These are phyloP conservation scores for Agonum fuliginosum DNA, from an alignment of 2,888 invertebrate genomes.

Conservation along the genomic window DNA sequence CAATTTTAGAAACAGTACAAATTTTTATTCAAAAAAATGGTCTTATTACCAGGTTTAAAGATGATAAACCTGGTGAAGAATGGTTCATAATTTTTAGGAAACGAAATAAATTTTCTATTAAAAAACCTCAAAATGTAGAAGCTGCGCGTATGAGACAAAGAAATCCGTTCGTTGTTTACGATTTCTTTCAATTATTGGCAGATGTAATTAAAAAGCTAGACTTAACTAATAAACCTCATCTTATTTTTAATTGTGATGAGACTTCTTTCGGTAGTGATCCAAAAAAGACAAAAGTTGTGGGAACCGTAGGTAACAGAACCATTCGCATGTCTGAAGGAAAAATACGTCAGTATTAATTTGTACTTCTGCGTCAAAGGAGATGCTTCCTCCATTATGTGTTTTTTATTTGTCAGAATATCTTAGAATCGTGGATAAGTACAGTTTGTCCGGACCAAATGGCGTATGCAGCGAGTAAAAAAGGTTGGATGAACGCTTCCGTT, in stretches of 20 bases:
- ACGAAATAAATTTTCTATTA: conserved; percentile 41
- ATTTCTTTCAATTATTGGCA: conserved; percentile 16
- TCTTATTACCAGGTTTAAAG: conserved; percentile 52
- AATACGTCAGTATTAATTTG: conserved; percentile 57
- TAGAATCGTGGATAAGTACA: conserved; percentile 47
- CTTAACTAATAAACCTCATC: background rate
- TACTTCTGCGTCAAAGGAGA: conserved; percentile 59
- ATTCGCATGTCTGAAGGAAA: conserved; percentile 60
- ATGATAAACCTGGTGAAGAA: conserved; percentile 51
- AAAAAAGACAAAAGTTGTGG: conserved; percentile 11
- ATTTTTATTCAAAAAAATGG: conserved; percentile 32
- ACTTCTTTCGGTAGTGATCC: conserved; percentile 41
- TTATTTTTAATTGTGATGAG: conserved; percentile 27
- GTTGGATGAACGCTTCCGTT: conserved; percentile 62
- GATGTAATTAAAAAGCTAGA: conserved; percentile 6
- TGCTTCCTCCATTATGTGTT: conserved; percentile 60
- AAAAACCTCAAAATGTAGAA: conserved; percentile 56
- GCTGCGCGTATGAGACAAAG: conserved; percentile 46
- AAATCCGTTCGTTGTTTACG: conserved; percentile 53
- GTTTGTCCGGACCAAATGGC: conserved; percentile 55
- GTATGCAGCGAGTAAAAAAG: conserved; percentile 43
- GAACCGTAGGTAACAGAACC: conserved; percentile 11
- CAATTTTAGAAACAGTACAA: conserved; percentile 19
- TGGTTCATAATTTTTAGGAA: conserved; percentile 53
- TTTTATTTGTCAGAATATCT: conserved; percentile 60